Evolutionary conservation across 2,888 invertebrate species (phyloP).

Genomic region (Congeria kusceri): DNA sequence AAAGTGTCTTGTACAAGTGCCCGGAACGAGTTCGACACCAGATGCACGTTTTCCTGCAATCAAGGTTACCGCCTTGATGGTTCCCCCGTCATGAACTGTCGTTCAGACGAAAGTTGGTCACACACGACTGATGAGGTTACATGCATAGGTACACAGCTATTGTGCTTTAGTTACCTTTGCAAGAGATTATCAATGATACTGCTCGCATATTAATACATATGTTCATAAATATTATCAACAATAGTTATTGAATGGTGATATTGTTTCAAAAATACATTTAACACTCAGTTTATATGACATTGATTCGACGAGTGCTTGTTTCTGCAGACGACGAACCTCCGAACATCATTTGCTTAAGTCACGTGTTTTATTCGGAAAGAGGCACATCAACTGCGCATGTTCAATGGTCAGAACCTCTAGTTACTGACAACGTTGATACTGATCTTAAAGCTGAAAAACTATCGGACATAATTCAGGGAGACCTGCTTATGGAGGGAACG

Average conservation of each 20-base stretch:
- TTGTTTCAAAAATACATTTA: too few relatives aligned
- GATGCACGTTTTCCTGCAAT: background rate
- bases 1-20: background rate
- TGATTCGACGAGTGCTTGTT: too few relatives aligned
- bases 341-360: background rate
- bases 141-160: background rate
- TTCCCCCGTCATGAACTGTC: background rate
- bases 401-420: constrained; percentile 15
- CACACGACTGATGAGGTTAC: background rate
- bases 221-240: too few relatives aligned
- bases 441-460: background rate
- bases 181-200: too few relatives aligned
- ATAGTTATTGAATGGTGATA: too few relatives aligned
- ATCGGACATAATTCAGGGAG: background rate
- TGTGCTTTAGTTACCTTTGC: too few relatives aligned
- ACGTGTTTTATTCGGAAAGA: constrained; percentile 21
- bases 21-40: background rate
- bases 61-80: background rate
- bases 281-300: too few relatives aligned
- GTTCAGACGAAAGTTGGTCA: background rate
- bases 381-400: constrained; percentile 17
- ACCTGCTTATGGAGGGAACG: constrained; percentile 4
- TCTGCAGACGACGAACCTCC: too few relatives aligned
- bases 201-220: too few relatives aligned
- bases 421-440: constrained; percentile 17